Base-by-base conservation (phyloP, 2,888 invertebrate genomes). In the Capitulum mitella region DNA sequence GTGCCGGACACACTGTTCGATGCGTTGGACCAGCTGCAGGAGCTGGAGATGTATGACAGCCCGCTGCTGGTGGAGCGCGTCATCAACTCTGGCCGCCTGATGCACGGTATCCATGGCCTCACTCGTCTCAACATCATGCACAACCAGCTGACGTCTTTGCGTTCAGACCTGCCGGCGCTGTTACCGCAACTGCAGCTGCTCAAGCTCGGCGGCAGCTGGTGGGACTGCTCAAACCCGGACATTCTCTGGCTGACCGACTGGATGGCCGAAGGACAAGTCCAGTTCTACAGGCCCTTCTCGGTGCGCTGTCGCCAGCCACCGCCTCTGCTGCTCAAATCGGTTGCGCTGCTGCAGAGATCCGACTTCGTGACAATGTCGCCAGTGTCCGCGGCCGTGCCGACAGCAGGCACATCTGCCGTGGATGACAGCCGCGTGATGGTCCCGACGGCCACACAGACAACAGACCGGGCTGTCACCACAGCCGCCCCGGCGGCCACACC, bases 11-110 rank as follows among this genome's bases (percentile, higher is more conserved):
- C 91, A 89, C 85, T 90, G 89, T 86, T 90, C 89, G 82, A 91
- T 90, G 89, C 91, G 26, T 89, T 92, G 32, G 90, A 91, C 34
- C 89, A 90, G 83, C 88, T 94, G 79, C 89, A 91, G 84, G 89
- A 89, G 84, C 88, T 95, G 82, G 92, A 94, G 86, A 87, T 95
- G 78, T 91, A 92, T 81, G 88, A 89, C 80, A 94, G 93, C 84
- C 90, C 91, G 84, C 87, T 92, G 79, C 43, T 82, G 64, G 79
- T 79, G 40, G 82, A 82, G 80, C 80, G 81, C 32, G 84, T 86
- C 34, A 86, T 94, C 82, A 89, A 90, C 76, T 92, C 92, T 84
- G 90, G 91, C 48, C 91, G 92, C 2, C 90, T 91, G 14, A 86
- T 92, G 81, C 90, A 91, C 40, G 92, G 92, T 2, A 90, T 92